Evolutionary conservation across 2,113 vertebrate genomes (phyloP).

Genomic region (Oceanodroma tethys): DNA sequence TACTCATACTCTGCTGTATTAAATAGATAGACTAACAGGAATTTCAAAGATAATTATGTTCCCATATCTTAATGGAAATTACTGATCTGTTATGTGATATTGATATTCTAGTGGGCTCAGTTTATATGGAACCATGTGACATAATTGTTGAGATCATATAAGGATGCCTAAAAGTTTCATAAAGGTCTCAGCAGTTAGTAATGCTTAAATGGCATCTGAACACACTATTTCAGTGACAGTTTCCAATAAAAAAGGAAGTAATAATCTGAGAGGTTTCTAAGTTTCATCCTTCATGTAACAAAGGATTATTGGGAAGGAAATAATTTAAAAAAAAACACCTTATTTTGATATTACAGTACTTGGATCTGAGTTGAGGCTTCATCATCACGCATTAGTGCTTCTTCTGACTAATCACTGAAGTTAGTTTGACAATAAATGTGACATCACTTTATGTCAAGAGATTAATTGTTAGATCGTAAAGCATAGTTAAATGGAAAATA

Average conservation of each 20-base stretch:
- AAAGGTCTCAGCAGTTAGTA: not conserved
- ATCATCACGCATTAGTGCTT: not conserved
- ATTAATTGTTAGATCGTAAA: not conserved
- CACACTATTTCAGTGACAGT: not conserved
- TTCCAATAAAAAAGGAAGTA: not conserved
- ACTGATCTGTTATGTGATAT: not conserved
- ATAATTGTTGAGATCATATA: not conserved
- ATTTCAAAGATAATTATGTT: not conserved
- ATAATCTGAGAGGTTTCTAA: not conserved
- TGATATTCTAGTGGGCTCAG: not conserved
- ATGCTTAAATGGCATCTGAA: not conserved
- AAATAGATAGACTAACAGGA: not conserved
- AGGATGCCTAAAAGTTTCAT: not conserved
- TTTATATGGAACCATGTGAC: not conserved
- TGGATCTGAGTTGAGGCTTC: not conserved
- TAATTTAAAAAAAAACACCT: not conserved
- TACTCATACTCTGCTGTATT: not conserved
- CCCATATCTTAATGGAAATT: not conserved
- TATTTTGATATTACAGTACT: not conserved
- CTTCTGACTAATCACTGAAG: not conserved
- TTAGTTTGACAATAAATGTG: not conserved
- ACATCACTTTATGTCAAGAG: not conserved
- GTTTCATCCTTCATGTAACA: not conserved
- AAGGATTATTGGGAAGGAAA: not conserved
- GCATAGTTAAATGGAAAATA: not conserved